phyloP scores from a whole-genome alignment of 1,140 invertebrate species.

The Papilio polytes region DNA sequence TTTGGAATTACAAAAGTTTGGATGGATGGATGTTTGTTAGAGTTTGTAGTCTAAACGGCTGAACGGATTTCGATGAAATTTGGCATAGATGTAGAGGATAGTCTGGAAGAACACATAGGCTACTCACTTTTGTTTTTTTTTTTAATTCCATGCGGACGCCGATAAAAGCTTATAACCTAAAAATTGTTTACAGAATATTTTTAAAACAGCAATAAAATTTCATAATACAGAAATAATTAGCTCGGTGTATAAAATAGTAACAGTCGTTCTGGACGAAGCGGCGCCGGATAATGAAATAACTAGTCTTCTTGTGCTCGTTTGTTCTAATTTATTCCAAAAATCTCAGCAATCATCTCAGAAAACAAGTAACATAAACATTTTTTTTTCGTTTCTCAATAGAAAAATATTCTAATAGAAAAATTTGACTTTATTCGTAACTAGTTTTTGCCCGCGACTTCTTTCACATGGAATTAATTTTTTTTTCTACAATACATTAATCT shows the following conservation, averaged over 20 bases:
- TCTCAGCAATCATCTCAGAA: not conserved
- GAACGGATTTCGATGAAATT: too few species aligned
- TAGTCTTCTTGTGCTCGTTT: not conserved
- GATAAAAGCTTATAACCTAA: not conserved
- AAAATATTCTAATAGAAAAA: not conserved
- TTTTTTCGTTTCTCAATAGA: too few species aligned
- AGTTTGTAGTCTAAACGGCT: too few species aligned
- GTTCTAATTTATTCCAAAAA: not conserved
- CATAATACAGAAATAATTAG: not conserved
- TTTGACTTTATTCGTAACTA: not conserved
- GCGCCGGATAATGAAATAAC: not conserved
- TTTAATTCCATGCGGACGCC: too few species aligned
- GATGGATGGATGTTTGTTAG: too few species aligned
- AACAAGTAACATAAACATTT: not conserved
- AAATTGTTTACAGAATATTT: not conserved
- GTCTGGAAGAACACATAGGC: too few species aligned
- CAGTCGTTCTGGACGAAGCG: slow-evolving; percentile 7
- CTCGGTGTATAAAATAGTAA: not conserved
- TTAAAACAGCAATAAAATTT: not conserved
- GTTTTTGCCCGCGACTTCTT: too few species aligned
- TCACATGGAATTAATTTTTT: too few species aligned
- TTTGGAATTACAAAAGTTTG: too few species aligned
- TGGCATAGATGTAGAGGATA: too few species aligned
- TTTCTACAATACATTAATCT: too few species aligned
- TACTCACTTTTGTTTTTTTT: too few species aligned